Base-by-base conservation (phyloP, 2,113 vertebrate species). In the Jaculus jaculus region DNA sequence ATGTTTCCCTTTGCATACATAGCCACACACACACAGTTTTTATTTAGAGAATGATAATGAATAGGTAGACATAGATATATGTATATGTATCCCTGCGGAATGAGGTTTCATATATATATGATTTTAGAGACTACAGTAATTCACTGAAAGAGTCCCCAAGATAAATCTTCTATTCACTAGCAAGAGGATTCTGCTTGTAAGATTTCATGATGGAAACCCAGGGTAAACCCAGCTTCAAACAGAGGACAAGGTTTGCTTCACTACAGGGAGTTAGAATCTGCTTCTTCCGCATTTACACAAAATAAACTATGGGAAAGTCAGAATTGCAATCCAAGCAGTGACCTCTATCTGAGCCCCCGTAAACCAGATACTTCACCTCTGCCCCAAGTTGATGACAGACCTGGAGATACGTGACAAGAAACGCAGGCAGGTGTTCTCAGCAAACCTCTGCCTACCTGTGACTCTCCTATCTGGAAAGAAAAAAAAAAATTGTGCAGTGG, bases 291-390 rank as follows among this genome's bases (percentile, higher is more conserved):
- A 96, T 95, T 96, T 96, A 96, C 86, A 96, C 95, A 95, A 94
- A 97, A 97, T 96, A 97, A 96, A 96, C 95, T 88, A 94, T 90
- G 91, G 85, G 73, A 58, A 82, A 96, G 94, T 95, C 92, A 96
- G 97, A 96, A 95, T 87, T 95, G 93, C 93, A 95, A 63, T 96
- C 90, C 88, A 93, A 96, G 88, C 92, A 94, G 92, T 97, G 96
- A 97, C 97, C 95, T 97, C 97, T 96, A 42, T 96, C 95, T 96
- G 94, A 96, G 95, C 94, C 85, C 89, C 90, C 26, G 75, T 96
- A 97, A 97, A 96, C 96, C 93, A 96, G 95, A 91, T 97, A 95
- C 96, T 96, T 97, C 96, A 96, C 96, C 96, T 96, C 86, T 95
- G 94, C 96, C 92, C 96, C 51, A 90, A 93, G 79, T 83, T 47